Conservation (phyloP, 2,797 vertebrate genomes). For the Hapalemur alaotrensis region DNA sequence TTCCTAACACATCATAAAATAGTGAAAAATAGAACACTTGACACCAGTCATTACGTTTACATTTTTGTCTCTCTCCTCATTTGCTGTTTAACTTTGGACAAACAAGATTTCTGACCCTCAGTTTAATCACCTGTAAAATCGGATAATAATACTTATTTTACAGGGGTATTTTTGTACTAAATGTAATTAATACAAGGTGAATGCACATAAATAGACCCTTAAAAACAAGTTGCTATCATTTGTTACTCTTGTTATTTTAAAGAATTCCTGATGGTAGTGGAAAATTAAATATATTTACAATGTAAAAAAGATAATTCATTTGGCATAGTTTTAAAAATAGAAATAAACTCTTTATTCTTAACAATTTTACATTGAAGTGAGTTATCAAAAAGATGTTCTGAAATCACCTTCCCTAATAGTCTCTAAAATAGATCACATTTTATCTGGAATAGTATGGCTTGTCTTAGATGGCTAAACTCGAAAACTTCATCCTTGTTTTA, state of each 20-base stretch:
- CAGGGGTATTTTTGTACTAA: neutral
- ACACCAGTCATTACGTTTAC: neutral
- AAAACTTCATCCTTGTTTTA: neutral
- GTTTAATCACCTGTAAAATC: neutral
- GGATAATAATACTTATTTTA: neutral
- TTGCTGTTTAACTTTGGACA: neutral
- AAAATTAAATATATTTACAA: neutral
- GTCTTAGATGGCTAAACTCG: neutral
- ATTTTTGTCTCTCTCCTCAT: neutral
- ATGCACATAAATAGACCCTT: neutral
- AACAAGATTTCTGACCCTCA: neutral
- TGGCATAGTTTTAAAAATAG: neutral
- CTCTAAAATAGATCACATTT: neutral
- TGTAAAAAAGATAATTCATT: neutral
- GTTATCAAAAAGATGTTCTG: constrained; percentile 33
- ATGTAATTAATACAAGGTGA: neutral
- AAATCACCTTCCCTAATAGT: neutral
- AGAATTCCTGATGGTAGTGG: neutral
- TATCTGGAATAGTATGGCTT: neutral
- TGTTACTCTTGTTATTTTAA: neutral
- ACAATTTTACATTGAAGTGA: neutral
- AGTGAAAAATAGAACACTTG: neutral
- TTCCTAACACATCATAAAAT: neutral
- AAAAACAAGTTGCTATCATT: neutral
- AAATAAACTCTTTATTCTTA: neutral